Percentiles rank a stretch among this genome's conserved stretches.
These are phyloP conservation scores for Huso huso DNA, from an alignment of 2,797 vertebrate species.

Conservation along the genomic window DNA sequence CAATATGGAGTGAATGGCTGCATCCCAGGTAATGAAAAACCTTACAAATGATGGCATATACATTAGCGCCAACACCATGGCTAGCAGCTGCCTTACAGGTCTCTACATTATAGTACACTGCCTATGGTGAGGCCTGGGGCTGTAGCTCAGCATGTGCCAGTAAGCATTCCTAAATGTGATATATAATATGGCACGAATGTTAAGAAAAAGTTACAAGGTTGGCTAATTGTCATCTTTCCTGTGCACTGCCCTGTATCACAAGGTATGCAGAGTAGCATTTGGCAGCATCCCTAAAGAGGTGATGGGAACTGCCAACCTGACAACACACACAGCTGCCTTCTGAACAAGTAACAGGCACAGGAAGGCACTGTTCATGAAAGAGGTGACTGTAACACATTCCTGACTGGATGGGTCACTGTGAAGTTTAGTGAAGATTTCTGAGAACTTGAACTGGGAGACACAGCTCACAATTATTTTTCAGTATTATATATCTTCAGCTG, in stretches of 20 bases:
- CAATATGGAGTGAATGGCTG: too few species aligned
- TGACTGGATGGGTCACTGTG: too few species aligned
- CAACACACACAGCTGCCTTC: neutral
- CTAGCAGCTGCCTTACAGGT: conserved; percentile 28
- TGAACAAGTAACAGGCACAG: conserved; percentile 9
- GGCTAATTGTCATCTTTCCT: conserved; percentile 16
- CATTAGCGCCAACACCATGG: conserved; percentile 10
- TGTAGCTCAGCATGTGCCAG: conserved; percentile 21
- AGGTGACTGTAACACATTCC: conserved; percentile 3
- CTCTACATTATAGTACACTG: conserved; percentile 36
- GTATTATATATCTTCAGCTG: too few species aligned
- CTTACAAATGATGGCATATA: neutral
- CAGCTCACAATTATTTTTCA: too few species aligned
- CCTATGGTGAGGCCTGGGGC: conserved; percentile 30
- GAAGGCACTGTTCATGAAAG: conserved; percentile 16
- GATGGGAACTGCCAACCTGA: conserved; percentile 18
- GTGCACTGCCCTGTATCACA: conserved; percentile 36
- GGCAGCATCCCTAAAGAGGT: neutral
- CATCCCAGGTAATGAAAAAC: conserved; percentile 5
- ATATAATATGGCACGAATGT: conserved; percentile 28
- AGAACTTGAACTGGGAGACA: too few species aligned
- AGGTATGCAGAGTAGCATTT: conserved; percentile 20
- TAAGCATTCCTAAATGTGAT: conserved; percentile 26
- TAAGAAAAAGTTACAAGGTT: conserved; percentile 24
- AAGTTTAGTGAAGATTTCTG: too few species aligned